phyloP scores from a whole-genome alignment of 2,113 vertebrate genomes.

The Ivindomyrus marchei region DNA sequence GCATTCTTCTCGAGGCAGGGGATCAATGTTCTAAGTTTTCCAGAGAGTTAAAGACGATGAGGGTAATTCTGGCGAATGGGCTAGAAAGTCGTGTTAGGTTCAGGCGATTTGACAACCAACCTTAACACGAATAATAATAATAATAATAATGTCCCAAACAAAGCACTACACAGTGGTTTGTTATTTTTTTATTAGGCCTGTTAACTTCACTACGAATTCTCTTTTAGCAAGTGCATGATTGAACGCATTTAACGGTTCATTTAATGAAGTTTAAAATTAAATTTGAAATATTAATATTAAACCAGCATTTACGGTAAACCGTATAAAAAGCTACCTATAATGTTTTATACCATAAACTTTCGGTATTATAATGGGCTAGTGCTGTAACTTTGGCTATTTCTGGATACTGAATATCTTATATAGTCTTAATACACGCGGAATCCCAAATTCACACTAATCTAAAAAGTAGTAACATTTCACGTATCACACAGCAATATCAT shows the following conservation, averaged over 20 bases:
- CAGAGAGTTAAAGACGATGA: background rate
- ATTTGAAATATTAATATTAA: background rate
- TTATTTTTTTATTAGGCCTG: background rate
- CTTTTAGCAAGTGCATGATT: background rate
- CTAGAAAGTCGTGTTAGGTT: background rate
- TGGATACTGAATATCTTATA: background rate
- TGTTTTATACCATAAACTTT: background rate
- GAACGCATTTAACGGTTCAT: background rate
- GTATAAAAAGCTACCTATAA: background rate
- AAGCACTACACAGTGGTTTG: background rate
- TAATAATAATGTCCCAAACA: background rate
- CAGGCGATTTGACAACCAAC: background rate
- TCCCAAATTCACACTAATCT: background rate
- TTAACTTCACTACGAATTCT: background rate
- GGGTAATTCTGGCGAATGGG: background rate
- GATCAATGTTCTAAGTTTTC: slow-evolving; percentile 14
- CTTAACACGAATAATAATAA: background rate
- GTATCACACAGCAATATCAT: background rate
- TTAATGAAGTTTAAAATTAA: background rate
- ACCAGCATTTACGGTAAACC: background rate
- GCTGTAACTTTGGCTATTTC: background rate
- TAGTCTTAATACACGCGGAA: background rate
- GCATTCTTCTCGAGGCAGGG: background rate
- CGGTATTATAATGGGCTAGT: background rate
- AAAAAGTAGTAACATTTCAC: background rate